Evolutionary conservation across 2,888 invertebrate genomes (phyloP), one percentile per base, ranked within the genome.

Genomic region (Ptilodon capucinus): DNA sequence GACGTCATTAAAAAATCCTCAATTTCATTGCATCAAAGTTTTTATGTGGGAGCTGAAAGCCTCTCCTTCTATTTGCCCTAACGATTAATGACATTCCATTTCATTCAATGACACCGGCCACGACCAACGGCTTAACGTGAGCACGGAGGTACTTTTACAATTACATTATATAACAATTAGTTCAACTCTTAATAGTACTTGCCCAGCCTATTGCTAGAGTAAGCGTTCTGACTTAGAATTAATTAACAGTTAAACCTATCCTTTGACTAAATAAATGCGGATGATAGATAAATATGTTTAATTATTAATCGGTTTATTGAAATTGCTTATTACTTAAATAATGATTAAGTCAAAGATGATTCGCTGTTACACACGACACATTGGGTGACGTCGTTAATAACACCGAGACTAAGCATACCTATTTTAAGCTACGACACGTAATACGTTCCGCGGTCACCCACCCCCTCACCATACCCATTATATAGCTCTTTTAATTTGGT

Each of bases 401-500:
- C 11, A 28, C 11, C 4, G 9, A 23, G 28, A 28, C 11, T n/a
- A 23, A 23, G 28, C n/a, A 28, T n/a, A 4, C 28, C 32, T 32
- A 28, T 7, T 14, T 9, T 14, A 13, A 40, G 18, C 23, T 34
- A 46, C 45, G 38, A 49, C 36, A 54, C 44, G 46, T 57, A 48
- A 50, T 55, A 63, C 43, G 38, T 56, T 54, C 48, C 40, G 42
- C 50, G 51, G 52, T 49, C 23, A 46, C 51, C 48, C 49, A 59
- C 57, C 52, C 39, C 52, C 36, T 28, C 14, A 11, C 25, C 36
- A 25, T 43, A 43, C 43, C 51, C 54, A 49, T 44, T 54, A 51
- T 52, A 59, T 64, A 57, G 56, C 51, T 46, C 51, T 64, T 64
- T 64, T 64, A 64, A 64, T 64, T 64, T 60, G 52, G 66, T 62